Base-by-base conservation (phyloP, 1,140 invertebrate species). In the Papilio xuthus region DNA sequence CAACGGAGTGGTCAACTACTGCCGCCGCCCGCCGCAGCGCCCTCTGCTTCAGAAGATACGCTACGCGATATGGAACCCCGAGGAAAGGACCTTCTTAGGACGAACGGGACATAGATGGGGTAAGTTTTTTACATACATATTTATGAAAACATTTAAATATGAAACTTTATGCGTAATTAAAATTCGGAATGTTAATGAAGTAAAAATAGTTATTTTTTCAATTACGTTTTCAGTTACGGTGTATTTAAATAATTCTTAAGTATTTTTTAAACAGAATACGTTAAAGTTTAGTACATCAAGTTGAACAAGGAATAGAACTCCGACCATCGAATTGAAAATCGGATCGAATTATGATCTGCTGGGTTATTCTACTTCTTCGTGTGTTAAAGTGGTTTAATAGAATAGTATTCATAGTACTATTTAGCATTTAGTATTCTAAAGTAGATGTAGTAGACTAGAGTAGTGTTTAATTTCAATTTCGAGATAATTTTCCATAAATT, bases 81-180 rank as follows among this genome's bases (percentile, higher is more conserved):
- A 96, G 60, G 95, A 95, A 73, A 94, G 94, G 79, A 94, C 96
- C 37, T 94, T 97, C 83, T 89, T 97, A 0, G 97, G 97, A 10
- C 94, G 97, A 80, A 97, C 95, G 28, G 93, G 90, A 0, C 95
- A 95, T 85, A 95, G 95, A 94, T 98, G 97, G 97, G 95, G 97
- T 97, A 94, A 96, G 95, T 84, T 60, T 9, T 23, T 28, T 37
- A 37, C 32, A 37, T 37, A 37, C 32, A 37, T 37, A 37, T 37
- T 41, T 78, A 41, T 69, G 63, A 15, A 67, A 69, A 69, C 28
- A 7, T 28, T 69, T 69, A 28, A 10, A 69, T 7, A 9, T 28
- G 12, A 69, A 69, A 69, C 12, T 32, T 53, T 53, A 20, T 20
- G n/a, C 6, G n/a, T 37, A 6, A 37, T 37, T 37, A 37, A 37